Evolutionary conservation across 2,888 invertebrate genomes (phyloP), one percentile per base, ranked within the genome.

Genomic region (Serripes groenlandicus): DNA sequence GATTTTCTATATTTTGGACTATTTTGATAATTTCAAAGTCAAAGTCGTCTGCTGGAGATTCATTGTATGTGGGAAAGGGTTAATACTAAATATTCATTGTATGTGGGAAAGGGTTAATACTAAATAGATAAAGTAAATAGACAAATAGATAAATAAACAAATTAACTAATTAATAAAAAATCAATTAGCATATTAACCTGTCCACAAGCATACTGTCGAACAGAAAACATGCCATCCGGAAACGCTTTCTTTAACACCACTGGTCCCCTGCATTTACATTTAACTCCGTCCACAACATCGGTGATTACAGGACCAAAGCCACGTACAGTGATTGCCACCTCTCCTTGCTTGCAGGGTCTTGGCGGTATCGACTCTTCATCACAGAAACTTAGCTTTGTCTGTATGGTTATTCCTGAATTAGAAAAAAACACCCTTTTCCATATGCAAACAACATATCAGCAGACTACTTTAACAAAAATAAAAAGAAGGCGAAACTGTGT

Each of bases 141-240:
- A n/a, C n/a, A n/a, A n/a, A n/a, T n/a, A n/a, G n/a, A n/a, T n/a
- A n/a, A n/a, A n/a, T n/a, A n/a, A n/a, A n/a, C n/a, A n/a, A n/a
- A n/a, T n/a, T n/a, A n/a, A n/a, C n/a, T n/a, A n/a, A n/a, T n/a
- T n/a, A n/a, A n/a, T n/a, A n/a, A n/a, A n/a, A n/a, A n/a, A n/a
- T n/a, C n/a, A n/a, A n/a, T n/a, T n/a, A n/a, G n/a, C n/a, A n/a
- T n/a, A 71, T 42, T 68, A 68, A 84, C 84, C 78, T 75, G 75
- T 52, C 84, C 84, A 52, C 84, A 84, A 2, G 81, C 30, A 34
- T 78, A 84, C 35, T 78, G 72, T 49, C 75, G 58, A 2, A 78
- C 28, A 15, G 81, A 81, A 34, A 75, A 75, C 3, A 81, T 60
- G 23, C 84, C 84, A 26, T 81, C 77, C 0, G 84, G 78, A 4